Percentiles rank a stretch among this genome's conserved stretches.
Evolutionary conservation across 37 sponge, comb jelly and placozoan genomes (phyloP).

Genomic region (Bolinopsis microptera): DNA sequence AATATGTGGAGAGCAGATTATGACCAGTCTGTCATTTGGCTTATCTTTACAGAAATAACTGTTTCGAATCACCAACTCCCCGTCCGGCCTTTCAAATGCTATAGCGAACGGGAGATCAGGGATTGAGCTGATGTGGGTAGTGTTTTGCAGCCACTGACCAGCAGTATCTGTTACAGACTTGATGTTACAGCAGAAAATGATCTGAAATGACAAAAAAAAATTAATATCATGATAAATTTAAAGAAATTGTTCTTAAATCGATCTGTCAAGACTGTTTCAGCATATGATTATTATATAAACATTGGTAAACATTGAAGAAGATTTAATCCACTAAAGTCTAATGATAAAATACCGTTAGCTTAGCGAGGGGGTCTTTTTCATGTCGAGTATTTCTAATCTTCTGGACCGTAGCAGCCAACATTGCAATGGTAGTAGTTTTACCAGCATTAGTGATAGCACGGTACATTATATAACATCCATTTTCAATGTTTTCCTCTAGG

Average conservation of each 20-base stretch:
- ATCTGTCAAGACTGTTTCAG: neutral
- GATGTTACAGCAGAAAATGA: slow-evolving; percentile 40
- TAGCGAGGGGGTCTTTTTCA: neutral
- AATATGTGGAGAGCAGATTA: slow-evolving; percentile 7
- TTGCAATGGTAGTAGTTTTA: slow-evolving; percentile 60
- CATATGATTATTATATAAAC: no score
- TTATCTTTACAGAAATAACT: neutral
- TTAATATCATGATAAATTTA: neutral
- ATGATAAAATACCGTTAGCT: neutral
- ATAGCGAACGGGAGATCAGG: neutral
- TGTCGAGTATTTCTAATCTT: neutral
- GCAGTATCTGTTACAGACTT: slow-evolving; percentile 32
- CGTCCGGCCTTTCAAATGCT: neutral
- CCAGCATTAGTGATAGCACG: slow-evolving; percentile 62
- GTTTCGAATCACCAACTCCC: slow-evolving; percentile 15
- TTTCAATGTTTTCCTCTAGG: slow-evolving; percentile 6
- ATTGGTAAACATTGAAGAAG: no score
- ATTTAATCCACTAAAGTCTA: no score
- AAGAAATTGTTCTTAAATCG: neutral
- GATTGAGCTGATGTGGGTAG: neutral
- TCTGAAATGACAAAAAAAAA: neutral
- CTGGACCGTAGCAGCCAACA: slow-evolving; percentile 43
- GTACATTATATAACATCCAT: slow-evolving; percentile 56
- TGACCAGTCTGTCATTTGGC: slow-evolving; percentile 4
- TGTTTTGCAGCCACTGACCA: slow-evolving; percentile 50